Evolutionary conservation across 2,113 vertebrate genomes (phyloP).

Genomic region (Platanista minor): DNA sequence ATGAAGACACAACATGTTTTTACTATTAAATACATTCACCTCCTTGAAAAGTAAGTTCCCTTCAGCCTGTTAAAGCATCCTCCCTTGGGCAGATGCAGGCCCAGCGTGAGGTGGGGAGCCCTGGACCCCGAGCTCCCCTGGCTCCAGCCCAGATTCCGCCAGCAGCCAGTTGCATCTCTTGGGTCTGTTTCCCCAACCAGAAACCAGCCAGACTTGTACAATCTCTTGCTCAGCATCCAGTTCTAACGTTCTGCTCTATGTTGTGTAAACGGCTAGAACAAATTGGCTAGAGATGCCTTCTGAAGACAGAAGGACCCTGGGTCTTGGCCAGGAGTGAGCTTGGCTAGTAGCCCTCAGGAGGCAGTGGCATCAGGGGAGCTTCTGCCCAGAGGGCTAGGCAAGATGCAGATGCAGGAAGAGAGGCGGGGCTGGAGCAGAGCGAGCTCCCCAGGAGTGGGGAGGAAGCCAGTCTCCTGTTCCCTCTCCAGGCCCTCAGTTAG

Average conservation of each 20-base stretch:
- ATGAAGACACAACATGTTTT: background rate
- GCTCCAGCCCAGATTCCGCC: background rate
- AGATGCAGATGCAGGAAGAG: background rate
- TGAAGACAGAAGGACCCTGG: background rate
- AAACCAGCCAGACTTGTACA: background rate
- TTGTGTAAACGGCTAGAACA: background rate
- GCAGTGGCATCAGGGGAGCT: background rate
- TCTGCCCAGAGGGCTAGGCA: background rate
- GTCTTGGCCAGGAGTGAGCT: background rate
- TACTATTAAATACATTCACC: background rate
- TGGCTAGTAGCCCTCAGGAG: background rate
- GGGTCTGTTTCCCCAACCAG: background rate
- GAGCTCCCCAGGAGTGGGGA: too few relatives aligned
- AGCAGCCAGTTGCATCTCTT: background rate
- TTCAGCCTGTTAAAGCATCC: background rate
- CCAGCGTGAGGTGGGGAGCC: fast-evolving
- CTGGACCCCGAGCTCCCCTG: background rate
- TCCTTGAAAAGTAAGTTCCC: background rate
- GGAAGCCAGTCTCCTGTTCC: background rate
- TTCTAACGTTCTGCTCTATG: background rate
- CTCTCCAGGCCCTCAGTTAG: background rate
- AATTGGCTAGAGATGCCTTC: background rate
- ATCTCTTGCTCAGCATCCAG: background rate
- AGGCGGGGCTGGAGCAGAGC: background rate
- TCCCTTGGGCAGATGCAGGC: background rate